A percentile compares a stretch with the other conserved stretches of the same genome.
Evolutionary conservation across 2,888 invertebrate species (phyloP).

Genomic region (Drosophila meridionalis): DNA sequence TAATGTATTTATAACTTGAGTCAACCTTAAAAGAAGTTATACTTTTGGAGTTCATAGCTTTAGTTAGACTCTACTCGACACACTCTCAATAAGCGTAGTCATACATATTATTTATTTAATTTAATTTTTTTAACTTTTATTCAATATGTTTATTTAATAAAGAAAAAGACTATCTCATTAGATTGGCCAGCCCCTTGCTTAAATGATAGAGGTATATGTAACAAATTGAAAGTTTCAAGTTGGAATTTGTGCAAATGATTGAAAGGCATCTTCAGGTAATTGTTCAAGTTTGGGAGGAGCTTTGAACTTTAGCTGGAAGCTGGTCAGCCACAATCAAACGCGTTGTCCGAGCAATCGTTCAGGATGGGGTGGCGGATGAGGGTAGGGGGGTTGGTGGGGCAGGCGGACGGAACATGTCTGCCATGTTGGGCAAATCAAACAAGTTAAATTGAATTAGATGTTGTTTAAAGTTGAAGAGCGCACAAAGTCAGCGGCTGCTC

Average conservation of each 20-base stretch:
- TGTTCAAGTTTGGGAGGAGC: neutral
- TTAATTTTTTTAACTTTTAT: no score
- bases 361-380: neutral
- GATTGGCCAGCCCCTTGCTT: neutral
- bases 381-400: neutral
- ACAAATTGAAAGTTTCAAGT: neutral
- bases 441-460: conserved; percentile 15
- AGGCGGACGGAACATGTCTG: neutral
- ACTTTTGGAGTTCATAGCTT: no score
- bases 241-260: conserved; percentile 3
- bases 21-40: no score
- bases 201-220: neutral
- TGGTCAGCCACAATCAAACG: neutral
- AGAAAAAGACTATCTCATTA: no score
- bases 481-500: neutral
- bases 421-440: neutral
- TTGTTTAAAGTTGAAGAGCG: conserved; percentile 9
- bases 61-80: no score
- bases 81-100: no score
- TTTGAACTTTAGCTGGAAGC: neutral
- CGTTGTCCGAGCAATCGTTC: neutral
- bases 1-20: no score
- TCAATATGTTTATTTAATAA: no score
- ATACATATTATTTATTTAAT: no score
- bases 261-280: conserved; percentile 1